These are phyloP conservation scores for Drosophila falleni DNA, from an alignment of 2,888 invertebrate genomes.

Conservation along the genomic window DNA sequence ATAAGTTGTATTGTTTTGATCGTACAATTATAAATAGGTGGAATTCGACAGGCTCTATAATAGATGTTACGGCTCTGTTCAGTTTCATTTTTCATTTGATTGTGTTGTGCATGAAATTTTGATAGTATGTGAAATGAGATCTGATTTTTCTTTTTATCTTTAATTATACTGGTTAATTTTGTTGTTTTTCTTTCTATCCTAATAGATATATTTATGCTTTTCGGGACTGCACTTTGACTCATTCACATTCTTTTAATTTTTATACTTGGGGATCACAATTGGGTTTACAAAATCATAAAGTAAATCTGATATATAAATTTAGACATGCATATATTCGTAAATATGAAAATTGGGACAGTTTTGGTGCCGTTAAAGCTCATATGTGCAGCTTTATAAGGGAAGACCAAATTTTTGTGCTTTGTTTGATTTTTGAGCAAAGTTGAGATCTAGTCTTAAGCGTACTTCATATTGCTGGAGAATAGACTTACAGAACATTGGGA, in stretches of 20 bases:
- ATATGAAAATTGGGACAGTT: slow-evolving; percentile 6
- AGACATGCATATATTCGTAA: slow-evolving; percentile 4
- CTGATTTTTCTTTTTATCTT: neutral
- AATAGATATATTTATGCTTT: slow-evolving; percentile 40
- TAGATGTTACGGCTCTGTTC: slow-evolving; percentile 15
- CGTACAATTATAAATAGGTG: slow-evolving; percentile 65
- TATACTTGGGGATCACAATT: slow-evolving; percentile 66
- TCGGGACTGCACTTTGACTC: slow-evolving; percentile 22
- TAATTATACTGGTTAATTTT: neutral
- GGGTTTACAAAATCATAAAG: slow-evolving; percentile 53
- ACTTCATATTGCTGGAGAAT: neutral
- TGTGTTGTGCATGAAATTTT: slow-evolving; percentile 61
- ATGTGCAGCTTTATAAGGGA: slow-evolving; percentile 26
- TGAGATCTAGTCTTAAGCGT: slow-evolving; percentile 2
- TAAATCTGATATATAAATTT: slow-evolving; percentile 19
- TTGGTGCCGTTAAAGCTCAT: slow-evolving; percentile 15
- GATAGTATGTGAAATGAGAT: slow-evolving; percentile 27
- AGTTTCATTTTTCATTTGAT: slow-evolving; percentile 52
- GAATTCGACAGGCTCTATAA: slow-evolving; percentile 47
- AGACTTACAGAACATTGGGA: neutral
- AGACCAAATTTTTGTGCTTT: slow-evolving; percentile 41
- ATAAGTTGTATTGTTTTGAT: slow-evolving; percentile 18
- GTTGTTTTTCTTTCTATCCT: slow-evolving; percentile 50
- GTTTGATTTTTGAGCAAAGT: slow-evolving; percentile 37
- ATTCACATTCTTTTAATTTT: slow-evolving; percentile 10